Conservation (phyloP, 2,888 invertebrate genomes). For the Hemistola chrysoprasaria region DNA sequence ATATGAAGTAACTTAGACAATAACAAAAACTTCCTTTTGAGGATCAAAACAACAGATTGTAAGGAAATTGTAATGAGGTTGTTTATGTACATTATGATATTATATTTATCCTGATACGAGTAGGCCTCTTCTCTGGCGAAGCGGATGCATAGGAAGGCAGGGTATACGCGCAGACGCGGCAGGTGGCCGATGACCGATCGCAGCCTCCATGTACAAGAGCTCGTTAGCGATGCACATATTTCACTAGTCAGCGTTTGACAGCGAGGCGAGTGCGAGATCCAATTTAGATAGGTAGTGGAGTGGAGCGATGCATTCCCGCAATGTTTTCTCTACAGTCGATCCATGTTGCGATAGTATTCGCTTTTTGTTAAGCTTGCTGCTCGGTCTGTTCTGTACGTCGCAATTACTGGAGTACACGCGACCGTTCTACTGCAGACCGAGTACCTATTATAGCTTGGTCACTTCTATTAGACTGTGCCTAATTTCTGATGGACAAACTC, state of each 20-base stretch:
- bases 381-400: too few species aligned
- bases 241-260: slow-evolving; percentile 24
- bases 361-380: slow-evolving; percentile 1
- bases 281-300: slow-evolving; percentile 19
- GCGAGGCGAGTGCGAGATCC: slow-evolving; percentile 18
- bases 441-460: too few species aligned
- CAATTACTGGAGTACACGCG: not conserved
- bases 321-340: slow-evolving; percentile 16
- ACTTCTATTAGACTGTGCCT: too few species aligned
- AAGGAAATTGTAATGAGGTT: too few species aligned
- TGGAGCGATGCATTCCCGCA: slow-evolving; percentile 19
- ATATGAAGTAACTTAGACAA: too few species aligned
- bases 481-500: not conserved
- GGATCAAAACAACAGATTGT: too few species aligned
- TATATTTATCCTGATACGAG: too few species aligned
- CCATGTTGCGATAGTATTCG: slow-evolving; percentile 1
- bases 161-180: not conserved
- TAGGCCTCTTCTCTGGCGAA: too few species aligned
- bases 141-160: too few species aligned
- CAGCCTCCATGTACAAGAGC: not conserved
- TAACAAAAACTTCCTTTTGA: too few species aligned
- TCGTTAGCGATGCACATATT: slow-evolving; percentile 15
- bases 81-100: too few species aligned
- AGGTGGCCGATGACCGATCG: not conserved
- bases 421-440: not conserved